Percentiles rank a stretch among this genome's conserved stretches.
phyloP scores from a whole-genome alignment of 2,888 invertebrate species.

The Aplocera efformata region DNA sequence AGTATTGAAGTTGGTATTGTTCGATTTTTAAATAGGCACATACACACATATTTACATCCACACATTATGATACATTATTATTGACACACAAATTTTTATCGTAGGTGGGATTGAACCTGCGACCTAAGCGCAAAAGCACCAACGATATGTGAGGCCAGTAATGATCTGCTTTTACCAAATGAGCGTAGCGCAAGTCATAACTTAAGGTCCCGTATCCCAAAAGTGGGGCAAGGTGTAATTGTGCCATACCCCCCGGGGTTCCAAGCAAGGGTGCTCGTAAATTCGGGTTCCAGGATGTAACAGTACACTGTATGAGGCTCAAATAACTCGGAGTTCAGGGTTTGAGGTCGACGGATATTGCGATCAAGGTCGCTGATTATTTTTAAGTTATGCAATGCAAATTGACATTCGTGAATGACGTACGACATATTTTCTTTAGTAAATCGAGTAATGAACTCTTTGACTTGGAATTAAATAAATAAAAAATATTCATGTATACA shows the following conservation, averaged over 20 bases:
- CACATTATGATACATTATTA: no score
- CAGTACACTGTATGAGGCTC: constrained; percentile 4
- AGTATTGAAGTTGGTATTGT: no score
- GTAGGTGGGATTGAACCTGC: no score
- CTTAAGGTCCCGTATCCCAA: constrained; percentile 24
- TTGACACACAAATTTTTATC: no score
- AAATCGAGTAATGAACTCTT: no score
- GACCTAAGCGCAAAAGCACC: no score
- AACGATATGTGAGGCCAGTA: no score
- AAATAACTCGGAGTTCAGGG: constrained; percentile 6
- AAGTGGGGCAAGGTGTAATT: constrained; percentile 61
- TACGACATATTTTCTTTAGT: no score
- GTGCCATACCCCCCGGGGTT: constrained; percentile 58
- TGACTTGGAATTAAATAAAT: no score
- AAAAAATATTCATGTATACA: no score
- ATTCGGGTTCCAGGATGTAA: constrained; percentile 7
- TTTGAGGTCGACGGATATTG: constrained; percentile 8
- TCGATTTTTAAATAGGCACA: no score
- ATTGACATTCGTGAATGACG: not conserved
- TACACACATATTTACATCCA: no score
- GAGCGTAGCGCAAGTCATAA: constrained; percentile 10
- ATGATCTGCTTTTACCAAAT: not conserved
- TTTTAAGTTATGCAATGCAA: constrained; percentile 5
- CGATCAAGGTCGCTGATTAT: constrained; percentile 14
- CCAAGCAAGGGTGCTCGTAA: constrained; percentile 10